Base-by-base conservation (phyloP, 2,797 vertebrate species). In the Liparis tanakae region DNA sequence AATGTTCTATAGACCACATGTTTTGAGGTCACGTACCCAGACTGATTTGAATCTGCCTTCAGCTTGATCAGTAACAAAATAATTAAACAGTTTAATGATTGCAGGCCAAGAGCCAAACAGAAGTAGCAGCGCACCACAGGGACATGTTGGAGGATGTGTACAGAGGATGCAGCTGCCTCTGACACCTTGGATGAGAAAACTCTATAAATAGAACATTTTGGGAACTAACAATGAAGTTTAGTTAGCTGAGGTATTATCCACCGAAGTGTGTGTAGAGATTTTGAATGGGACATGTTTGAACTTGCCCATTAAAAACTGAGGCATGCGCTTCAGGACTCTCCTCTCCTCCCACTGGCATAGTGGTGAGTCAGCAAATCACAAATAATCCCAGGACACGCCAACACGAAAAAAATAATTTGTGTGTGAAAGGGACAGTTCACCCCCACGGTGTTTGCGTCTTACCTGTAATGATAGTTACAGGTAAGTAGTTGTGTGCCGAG, bases 121-220 rank as follows among this genome's bases (percentile, higher is more conserved):
- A 65, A 59, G 74, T 61, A 18, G 36, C 34, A 41, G 61, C 67
- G 17, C 44, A 13, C 53, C 59, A 48, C 56, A 33, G 30, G 43
- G 36, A 37, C 43, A 30, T 13, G 44, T 25, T 44, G 54, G 36
- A 53, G 51, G 36, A 44, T 5, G 22, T 53, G 6, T 39, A 48
- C 48, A 30, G 10, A 60, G 48, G 55, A 71, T 20, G 61, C 62
- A 67, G 68, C 56, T 67, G 74, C 67, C 48, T 50, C 62, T 70
- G 25, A 54, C 43, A 48, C 55, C 39, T 46, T 59, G 59, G 59
- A 64, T 50, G 33, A 13, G 17, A 41, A n/a, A 33, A 30, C 14
- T 30, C 22, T 22, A 50, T 20, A 6, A 22, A 51, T 51, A 51
- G 10, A 22, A 51, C 34, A 39, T 41, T 5, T 17, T 39, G 3